Evolutionary conservation across 2,113 vertebrate genomes (phyloP).

Genomic region (Procavia capensis): DNA sequence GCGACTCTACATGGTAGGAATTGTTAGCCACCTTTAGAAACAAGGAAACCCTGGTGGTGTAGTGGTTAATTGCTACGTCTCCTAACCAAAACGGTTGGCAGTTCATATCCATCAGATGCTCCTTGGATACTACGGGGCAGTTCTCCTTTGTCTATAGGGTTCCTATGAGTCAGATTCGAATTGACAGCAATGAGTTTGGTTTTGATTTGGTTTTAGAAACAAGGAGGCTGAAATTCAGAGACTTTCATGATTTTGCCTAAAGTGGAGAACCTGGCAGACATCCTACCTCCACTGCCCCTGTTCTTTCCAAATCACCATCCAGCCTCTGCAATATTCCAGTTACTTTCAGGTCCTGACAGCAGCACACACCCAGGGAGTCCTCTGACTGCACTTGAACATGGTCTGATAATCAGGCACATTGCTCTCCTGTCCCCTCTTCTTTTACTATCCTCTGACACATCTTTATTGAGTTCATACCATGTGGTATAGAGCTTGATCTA

Average conservation of each 20-base stretch:
- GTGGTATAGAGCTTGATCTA: fast-evolving
- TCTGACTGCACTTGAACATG: not conserved
- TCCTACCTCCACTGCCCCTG: not conserved
- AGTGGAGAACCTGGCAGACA: not conserved
- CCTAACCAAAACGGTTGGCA: no score
- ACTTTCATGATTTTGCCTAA: not conserved
- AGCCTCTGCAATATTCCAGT: not conserved
- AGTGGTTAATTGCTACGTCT: no score
- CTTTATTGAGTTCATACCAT: not conserved
- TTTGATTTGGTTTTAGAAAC: no score
- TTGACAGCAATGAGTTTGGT: no score
- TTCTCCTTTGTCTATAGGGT: no score
- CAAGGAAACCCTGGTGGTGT: no score
- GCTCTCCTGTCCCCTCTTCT: not conserved
- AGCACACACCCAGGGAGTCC: fast-evolving
- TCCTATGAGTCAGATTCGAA: no score
- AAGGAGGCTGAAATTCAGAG: not conserved
- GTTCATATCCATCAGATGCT: no score
- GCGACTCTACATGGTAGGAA: no score
- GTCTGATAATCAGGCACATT: not conserved
- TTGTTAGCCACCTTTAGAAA: no score
- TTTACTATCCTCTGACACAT: not conserved
- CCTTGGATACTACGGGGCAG: no score
- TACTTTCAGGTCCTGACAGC: not conserved
- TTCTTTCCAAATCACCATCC: not conserved